phyloP scores from a whole-genome alignment of 2,797 vertebrate species.

The Arnoldichthys spilopterus region DNA sequence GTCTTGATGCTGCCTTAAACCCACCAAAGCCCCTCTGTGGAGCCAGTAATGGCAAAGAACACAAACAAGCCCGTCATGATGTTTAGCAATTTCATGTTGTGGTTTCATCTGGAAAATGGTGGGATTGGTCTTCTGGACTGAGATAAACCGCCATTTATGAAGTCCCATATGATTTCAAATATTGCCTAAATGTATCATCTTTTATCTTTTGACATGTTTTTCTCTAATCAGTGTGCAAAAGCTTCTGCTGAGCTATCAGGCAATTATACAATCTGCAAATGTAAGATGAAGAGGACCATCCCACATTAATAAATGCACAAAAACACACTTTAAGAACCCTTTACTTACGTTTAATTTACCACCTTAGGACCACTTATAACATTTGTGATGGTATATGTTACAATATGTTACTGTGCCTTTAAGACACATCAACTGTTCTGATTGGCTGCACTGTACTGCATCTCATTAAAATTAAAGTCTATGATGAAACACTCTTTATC shows the following conservation, averaged over 20 bases:
- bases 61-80: slow-evolving; percentile 29
- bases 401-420: no score
- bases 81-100: neutral
- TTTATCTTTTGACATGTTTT: neutral
- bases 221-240: neutral
- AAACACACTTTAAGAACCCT: no score
- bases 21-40: neutral
- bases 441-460: no score
- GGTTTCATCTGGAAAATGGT: slow-evolving; percentile 16
- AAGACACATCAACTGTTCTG: no score
- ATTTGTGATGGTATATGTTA: no score
- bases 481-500: no score
- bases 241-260: neutral
- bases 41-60: slow-evolving; percentile 33
- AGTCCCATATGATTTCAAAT: neutral
- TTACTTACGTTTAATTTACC: no score
- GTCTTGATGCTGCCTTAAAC: slow-evolving; percentile 1
- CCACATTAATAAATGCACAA: neutral
- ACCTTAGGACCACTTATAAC: no score
- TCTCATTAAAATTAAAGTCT: no score
- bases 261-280: neutral
- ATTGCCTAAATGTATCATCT: neutral
- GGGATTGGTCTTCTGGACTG: slow-evolving; percentile 22
- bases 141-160: slow-evolving; percentile 15
- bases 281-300: neutral